Percentiles rank a stretch among this genome's conserved stretches.
Conservation (phyloP, 2,888 invertebrate species). For the Coelogynopora nodosa region DNA sequence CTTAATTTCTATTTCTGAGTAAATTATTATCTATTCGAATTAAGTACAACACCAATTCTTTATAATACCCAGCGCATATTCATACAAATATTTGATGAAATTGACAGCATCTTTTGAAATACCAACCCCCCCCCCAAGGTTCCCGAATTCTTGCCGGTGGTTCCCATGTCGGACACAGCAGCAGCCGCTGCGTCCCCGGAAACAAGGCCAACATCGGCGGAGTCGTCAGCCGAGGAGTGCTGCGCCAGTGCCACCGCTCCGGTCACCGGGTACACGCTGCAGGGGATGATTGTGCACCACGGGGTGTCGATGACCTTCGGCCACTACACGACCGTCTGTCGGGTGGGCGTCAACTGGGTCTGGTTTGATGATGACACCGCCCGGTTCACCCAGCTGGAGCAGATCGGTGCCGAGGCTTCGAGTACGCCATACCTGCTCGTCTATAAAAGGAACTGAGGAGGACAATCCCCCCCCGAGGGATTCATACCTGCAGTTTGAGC, state of each 20-base stretch:
- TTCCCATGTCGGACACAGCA: not conserved
- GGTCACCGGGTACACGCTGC: not conserved
- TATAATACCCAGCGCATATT: too few relatives aligned
- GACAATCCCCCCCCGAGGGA: too few relatives aligned
- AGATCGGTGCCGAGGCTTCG: not conserved
- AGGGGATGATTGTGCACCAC: slow-evolving; percentile 30
- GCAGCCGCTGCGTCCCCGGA: too few relatives aligned
- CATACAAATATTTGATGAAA: too few relatives aligned
- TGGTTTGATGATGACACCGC: not conserved
- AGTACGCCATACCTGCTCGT: not conserved
- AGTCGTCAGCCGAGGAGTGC: not conserved
- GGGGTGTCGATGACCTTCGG: not conserved
- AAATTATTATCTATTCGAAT: too few relatives aligned
- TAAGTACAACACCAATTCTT: too few relatives aligned
- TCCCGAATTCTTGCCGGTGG: not conserved
- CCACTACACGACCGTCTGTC: not conserved
- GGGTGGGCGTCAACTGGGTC: slow-evolving; percentile 9
- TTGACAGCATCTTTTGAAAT: not conserved
- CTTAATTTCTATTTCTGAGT: too few relatives aligned
- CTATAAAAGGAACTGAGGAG: not conserved
- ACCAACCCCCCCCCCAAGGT: not conserved
- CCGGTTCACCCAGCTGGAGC: not conserved
- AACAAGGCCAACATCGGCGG: too few relatives aligned
- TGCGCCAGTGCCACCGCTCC: not conserved
- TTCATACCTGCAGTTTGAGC: too few relatives aligned